phyloP scores from a whole-genome alignment of 2,888 invertebrate species.

The Melolontha melolontha region DNA sequence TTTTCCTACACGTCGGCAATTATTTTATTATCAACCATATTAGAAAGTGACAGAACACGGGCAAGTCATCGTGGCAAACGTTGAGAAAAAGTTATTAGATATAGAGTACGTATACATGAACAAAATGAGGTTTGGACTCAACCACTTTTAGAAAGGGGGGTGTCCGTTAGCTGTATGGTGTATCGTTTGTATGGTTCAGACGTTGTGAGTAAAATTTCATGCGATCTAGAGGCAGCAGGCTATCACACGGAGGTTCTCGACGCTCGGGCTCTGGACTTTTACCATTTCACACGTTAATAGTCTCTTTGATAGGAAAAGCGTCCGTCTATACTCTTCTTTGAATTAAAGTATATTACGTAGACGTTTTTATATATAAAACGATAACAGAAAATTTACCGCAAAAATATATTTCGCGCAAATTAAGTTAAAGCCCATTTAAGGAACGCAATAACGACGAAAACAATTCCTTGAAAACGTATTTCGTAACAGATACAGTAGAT shows the following conservation, averaged over 20 bases:
- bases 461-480: too few species aligned
- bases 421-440: too few species aligned
- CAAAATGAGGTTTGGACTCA: conserved; percentile 67
- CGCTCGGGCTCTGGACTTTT: conserved; percentile 44
- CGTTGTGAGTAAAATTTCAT: conserved; percentile 53
- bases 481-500: too few species aligned
- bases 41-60: conserved; percentile 34
- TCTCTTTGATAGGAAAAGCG: conserved; percentile 1
- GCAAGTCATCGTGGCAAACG: conserved; percentile 52
- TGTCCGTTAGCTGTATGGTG: conserved; percentile 59
- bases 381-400: too few species aligned
- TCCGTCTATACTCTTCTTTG: neutral
- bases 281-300: conserved; percentile 8
- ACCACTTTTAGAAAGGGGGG: conserved; percentile 65
- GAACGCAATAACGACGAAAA: too few species aligned
- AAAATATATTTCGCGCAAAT: too few species aligned
- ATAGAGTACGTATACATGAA: conserved; percentile 62
- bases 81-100: conserved; percentile 64
- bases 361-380: too few species aligned
- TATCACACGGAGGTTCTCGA: conserved; percentile 29
- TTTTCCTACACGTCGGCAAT: conserved; percentile 41
- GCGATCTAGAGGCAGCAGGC: conserved; percentile 45
- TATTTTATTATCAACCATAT: conserved; percentile 43
- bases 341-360: too few species aligned
- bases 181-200: conserved; percentile 52